Percentiles rank a stretch among this genome's conserved stretches.
Conservation (phyloP, 2,797 vertebrate species). For the Limosa lapponica region DNA sequence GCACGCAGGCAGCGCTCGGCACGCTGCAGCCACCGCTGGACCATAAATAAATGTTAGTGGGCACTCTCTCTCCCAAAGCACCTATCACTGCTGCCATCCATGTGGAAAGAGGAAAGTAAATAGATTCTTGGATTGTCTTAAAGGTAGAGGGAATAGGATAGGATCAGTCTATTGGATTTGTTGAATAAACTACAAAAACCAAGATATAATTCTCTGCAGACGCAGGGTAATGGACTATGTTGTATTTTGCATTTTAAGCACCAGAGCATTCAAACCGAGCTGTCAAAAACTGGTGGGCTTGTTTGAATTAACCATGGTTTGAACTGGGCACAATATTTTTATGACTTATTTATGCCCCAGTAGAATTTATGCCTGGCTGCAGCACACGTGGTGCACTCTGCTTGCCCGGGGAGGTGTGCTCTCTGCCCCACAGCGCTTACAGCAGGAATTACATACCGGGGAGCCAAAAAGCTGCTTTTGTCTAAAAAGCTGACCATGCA, state of each 20-base stretch:
- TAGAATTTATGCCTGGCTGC: background rate
- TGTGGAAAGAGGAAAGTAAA: slow-evolving; percentile 65
- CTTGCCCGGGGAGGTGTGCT: background rate
- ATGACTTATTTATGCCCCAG: background rate
- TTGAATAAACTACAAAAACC: slow-evolving; percentile 36
- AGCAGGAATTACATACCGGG: background rate
- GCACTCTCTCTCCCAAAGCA: slow-evolving; percentile 55
- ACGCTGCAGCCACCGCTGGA: background rate
- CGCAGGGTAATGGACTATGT: background rate
- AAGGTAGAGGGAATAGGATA: slow-evolving; percentile 44
- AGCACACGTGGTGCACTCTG: rapidly evolving
- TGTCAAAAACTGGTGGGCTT: slow-evolving; percentile 23
- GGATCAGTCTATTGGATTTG: slow-evolving; percentile 44
- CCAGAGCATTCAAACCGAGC: slow-evolving; percentile 14
- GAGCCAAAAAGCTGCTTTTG: background rate
- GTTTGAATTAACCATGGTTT: slow-evolving; percentile 29
- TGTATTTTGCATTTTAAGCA: slow-evolving; percentile 56
- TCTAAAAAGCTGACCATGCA: background rate
- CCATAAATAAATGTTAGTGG: slow-evolving; percentile 62
- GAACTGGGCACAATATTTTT: background rate
- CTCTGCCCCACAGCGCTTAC: background rate
- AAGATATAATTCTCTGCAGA: slow-evolving; percentile 34
- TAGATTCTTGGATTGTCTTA: slow-evolving; percentile 59
- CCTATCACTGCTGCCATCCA: slow-evolving; percentile 52
- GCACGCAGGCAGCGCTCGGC: background rate